A percentile compares a stretch with the other conserved stretches of the same genome.
phyloP scores from a whole-genome alignment of 1,140 invertebrate genomes.

The Neodiprion pinetum region DNA sequence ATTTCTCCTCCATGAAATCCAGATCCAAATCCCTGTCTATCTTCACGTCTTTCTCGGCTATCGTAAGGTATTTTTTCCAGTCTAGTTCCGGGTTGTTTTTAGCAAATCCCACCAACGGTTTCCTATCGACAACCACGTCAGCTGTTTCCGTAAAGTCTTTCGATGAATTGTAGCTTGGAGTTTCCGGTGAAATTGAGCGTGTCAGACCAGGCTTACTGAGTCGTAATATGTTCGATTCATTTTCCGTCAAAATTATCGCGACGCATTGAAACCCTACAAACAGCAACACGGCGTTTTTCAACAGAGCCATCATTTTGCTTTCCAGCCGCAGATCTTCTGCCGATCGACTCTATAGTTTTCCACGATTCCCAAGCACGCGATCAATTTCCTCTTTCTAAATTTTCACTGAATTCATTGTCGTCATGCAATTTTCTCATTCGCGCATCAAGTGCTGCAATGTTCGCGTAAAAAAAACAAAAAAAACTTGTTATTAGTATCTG shows the following conservation, averaged over 20 bases:
- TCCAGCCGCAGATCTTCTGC: not conserved
- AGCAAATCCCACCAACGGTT: constrained; percentile 40
- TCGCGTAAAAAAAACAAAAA: not conserved
- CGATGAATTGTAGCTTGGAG: constrained; percentile 27
- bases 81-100: constrained; percentile 58
- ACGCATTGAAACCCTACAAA: not conserved
- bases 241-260: constrained; percentile 13
- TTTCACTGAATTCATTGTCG: not conserved
- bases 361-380: not conserved
- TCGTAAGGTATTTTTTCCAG: constrained; percentile 50
- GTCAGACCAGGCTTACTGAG: constrained; percentile 36
- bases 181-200: not conserved
- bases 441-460: not conserved
- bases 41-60: constrained; percentile 37
- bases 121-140: constrained; percentile 4
- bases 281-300: not conserved
- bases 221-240: constrained; percentile 48
- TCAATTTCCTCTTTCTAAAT: not conserved
- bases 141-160: constrained; percentile 20
- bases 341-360: not conserved
- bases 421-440: not conserved
- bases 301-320: not conserved
- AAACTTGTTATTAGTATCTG: no score
- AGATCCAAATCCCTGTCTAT: constrained; percentile 42
- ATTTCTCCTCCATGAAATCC: constrained; percentile 52